Conservation (phyloP, 2,888 invertebrate species). For the Trissolcus brochymenae region DNA sequence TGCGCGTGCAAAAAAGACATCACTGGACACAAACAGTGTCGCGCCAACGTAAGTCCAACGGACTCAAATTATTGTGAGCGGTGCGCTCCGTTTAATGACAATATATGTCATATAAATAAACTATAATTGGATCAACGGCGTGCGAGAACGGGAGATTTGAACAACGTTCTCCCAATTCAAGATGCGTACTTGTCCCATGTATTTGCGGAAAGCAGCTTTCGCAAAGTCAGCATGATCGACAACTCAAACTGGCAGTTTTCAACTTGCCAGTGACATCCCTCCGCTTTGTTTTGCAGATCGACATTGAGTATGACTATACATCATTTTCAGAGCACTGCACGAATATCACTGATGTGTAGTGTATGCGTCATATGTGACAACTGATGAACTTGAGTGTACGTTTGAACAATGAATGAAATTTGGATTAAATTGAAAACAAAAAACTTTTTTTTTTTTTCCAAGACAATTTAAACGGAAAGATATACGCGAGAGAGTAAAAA, state of each 20-base stretch:
- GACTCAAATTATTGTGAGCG: too few species aligned
- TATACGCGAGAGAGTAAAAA: too few species aligned
- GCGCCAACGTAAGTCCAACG: too few species aligned
- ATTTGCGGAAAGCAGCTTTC: conserved; percentile 55
- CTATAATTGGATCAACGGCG: conserved; percentile 49
- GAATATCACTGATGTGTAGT: not conserved
- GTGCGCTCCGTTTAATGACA: conserved; percentile 35
- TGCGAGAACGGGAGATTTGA: conserved; percentile 45
- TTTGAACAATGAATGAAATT: conserved; percentile 44
- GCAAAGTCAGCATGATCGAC: conserved; percentile 57
- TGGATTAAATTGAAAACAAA: conserved; percentile 33
- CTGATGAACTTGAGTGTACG: conserved; percentile 42
- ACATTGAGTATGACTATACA: conserved; percentile 57
- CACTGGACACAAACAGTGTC: not conserved
- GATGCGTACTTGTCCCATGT: conserved; percentile 52
- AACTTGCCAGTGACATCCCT: conserved; percentile 56
- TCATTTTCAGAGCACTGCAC: conserved; percentile 52
- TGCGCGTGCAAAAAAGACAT: not conserved
- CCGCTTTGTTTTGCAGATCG: conserved; percentile 55
- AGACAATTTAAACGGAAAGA: too few species aligned
- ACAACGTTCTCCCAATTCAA: conserved; percentile 51
- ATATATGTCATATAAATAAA: conserved; percentile 55
- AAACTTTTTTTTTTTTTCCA: too few species aligned
- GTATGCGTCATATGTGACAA: conserved; percentile 52
- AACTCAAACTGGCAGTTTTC: conserved; percentile 58